Evolutionary conservation across 2,797 vertebrate species (phyloP), one percentile per base, ranked within the genome.

Genomic region (Gallinago stenura): DNA sequence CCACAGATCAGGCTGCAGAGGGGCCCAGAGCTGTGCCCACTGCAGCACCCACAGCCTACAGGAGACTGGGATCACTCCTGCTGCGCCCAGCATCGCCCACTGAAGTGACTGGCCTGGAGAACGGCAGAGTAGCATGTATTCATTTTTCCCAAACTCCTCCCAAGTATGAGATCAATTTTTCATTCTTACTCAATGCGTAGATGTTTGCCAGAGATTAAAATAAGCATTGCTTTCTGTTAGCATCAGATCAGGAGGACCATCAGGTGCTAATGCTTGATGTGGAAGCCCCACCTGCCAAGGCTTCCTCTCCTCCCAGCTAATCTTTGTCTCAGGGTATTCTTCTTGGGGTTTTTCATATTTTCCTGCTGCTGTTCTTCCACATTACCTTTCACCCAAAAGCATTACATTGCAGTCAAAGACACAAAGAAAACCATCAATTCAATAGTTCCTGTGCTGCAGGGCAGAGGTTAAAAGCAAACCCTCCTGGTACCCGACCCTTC

Each of bases 151-250:
- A 85, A 91, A 71, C 87, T 92, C 73, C 95, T 96, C 95, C 87
- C 68, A 81, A 88, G 72, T 58, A 82, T 10, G n/a, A 95, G 39
- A 90, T 69, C 93, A 97, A 91, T 69, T 70, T 90, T 81, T 91
- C 20, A 31, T 76, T 83, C 82, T 86, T 95, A 81, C 58, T 15
- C 35, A 90, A 76, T 22, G 24, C 43, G 37, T 5, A 94, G 28
- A 51, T 76, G 30, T 78, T 91, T 93, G 41, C 56, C 76, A 86
- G 72, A 88, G 70, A 75, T 71, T 64, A 92, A 91, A 94, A 66
- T 69, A 87, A 91, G 77, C 58, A 93, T 41, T 76, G 19, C 79
- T 87, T 96, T 90, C 72, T 91, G 58, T 76, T 72, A 83, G 54
- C 62, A 65, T 84, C 93, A 56, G 51, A 87, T 69, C 53, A 65